phyloP scores from a whole-genome alignment of 2,888 invertebrate species.

The Diogma glabrata region DNA sequence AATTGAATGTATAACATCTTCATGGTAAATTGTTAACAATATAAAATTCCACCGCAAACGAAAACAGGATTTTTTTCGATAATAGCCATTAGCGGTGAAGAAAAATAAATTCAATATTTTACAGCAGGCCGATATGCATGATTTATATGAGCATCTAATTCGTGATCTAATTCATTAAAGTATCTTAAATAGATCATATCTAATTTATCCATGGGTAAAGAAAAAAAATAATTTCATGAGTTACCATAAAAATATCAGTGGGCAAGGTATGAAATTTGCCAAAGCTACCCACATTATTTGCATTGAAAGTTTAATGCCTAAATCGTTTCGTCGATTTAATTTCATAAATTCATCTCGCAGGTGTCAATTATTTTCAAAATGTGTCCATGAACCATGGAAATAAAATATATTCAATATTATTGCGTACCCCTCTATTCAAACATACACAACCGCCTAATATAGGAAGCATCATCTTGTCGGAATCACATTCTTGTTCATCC shows the following conservation, averaged over 20 bases:
- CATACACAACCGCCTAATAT: constrained; percentile 77
- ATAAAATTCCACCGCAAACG: constrained; percentile 74
- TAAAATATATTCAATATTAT: constrained; percentile 80
- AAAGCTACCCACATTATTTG: constrained; percentile 70
- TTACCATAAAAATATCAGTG: constrained; percentile 88
- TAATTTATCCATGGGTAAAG: constrained; percentile 79
- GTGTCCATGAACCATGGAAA: constrained; percentile 95
- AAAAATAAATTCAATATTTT: constrained; percentile 86
- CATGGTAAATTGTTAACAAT: constrained; percentile 75
- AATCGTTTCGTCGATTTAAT: constrained; percentile 59
- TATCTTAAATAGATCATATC: constrained; percentile 89
- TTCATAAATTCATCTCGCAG: constrained; percentile 84
- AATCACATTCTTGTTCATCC: constrained; percentile 89
- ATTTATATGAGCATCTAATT: constrained; percentile 79
- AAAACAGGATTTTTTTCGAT: constrained; percentile 78
- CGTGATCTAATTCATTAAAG: constrained; percentile 98
- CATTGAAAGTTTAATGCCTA: constrained; percentile 60
- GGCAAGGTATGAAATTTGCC: constrained; percentile 72
- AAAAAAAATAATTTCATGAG: constrained; percentile 86
- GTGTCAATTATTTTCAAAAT: constrained; percentile 95
- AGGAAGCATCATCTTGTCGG: constrained; percentile 72
- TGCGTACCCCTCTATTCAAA: constrained; percentile 78
- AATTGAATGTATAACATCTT: constrained; percentile 85
- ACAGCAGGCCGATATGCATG: constrained; percentile 87
- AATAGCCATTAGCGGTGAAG: constrained; percentile 66